Percentiles rank a stretch among this genome's conserved stretches.
Conservation (phyloP, 2,113 vertebrate genomes). For the Brienomyrus longianalis region DNA sequence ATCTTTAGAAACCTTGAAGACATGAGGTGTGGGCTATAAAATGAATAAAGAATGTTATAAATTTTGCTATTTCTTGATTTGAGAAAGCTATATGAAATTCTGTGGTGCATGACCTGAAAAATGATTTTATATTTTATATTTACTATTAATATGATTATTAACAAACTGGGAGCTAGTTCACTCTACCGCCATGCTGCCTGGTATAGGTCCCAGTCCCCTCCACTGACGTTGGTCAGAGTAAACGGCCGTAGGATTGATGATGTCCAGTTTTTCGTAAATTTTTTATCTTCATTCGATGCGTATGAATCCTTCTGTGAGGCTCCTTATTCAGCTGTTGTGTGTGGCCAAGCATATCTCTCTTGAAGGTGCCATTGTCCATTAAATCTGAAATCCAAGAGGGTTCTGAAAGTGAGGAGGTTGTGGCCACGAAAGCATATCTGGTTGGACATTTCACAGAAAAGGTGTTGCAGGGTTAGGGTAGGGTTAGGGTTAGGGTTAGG, state of each 20-base stretch:
- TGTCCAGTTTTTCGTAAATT: not conserved
- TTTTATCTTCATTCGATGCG: not conserved
- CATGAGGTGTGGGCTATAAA: not conserved
- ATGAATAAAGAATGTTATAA: not conserved
- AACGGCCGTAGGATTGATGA: not conserved
- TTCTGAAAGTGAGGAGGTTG: not conserved
- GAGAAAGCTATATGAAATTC: not conserved
- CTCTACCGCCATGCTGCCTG: not conserved
- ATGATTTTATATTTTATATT: not conserved
- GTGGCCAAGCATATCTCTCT: not conserved
- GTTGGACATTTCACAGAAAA: not conserved
- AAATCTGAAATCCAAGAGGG: not conserved
- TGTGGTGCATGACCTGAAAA: not conserved
- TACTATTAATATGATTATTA: not conserved
- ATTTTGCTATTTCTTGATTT: not conserved
- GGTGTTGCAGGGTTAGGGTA: not conserved
- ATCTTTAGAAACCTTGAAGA: not conserved
- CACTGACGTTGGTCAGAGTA: not conserved
- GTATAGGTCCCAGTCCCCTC: not conserved
- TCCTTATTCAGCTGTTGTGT: not conserved
- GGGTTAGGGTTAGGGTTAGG: too few species aligned
- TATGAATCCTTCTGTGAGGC: not conserved
- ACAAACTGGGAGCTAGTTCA: not conserved
- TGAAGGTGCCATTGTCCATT: not conserved
- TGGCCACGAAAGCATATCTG: not conserved